Percentiles rank a stretch among this genome's conserved stretches.
Conservation (phyloP, 2,888 invertebrate genomes). For the Calliscelio sp. region DNA sequence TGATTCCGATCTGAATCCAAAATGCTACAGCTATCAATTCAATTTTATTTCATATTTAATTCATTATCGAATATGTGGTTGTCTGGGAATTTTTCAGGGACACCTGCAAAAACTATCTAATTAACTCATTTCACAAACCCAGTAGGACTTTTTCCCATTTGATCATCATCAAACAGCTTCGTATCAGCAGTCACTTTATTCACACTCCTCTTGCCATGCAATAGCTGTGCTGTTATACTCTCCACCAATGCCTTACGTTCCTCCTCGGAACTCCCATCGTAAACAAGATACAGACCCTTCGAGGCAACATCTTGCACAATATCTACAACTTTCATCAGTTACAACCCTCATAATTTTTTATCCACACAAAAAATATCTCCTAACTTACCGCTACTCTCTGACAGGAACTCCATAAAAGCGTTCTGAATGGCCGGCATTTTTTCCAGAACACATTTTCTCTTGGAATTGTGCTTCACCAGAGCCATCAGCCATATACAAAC, state of each 20-base stretch:
- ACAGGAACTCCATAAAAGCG: slow-evolving; percentile 94
- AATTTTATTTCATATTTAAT: too few species aligned
- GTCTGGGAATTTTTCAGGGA: too few species aligned
- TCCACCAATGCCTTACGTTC: slow-evolving; percentile 91
- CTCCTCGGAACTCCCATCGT: slow-evolving; percentile 92
- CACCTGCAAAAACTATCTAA: too few species aligned
- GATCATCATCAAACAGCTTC: slow-evolving; percentile 95
- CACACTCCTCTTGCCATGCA: slow-evolving; percentile 91
- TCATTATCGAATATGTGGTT: too few species aligned
- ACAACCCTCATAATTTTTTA: too few species aligned
- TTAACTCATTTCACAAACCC: slow-evolving; percentile 87
- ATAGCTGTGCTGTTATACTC: slow-evolving; percentile 93
- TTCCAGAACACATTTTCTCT: slow-evolving; percentile 89
- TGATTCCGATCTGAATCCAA: too few species aligned
- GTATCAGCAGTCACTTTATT: slow-evolving; percentile 93
- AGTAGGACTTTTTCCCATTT: slow-evolving; percentile 94
- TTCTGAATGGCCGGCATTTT: slow-evolving; percentile 91
- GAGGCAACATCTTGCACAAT: slow-evolving; percentile 97
- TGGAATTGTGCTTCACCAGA: slow-evolving; percentile 92
- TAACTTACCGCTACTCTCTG: slow-evolving; percentile 93
- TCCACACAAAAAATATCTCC: not conserved
- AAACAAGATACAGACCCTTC: slow-evolving; percentile 95
- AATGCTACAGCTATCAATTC: too few species aligned
- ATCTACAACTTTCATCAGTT: too few species aligned
- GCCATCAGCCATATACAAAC: slow-evolving; percentile 95